These are phyloP conservation scores for Batillaria attramentaria DNA, from an alignment of 1,140 invertebrate species.

Conservation along the genomic window DNA sequence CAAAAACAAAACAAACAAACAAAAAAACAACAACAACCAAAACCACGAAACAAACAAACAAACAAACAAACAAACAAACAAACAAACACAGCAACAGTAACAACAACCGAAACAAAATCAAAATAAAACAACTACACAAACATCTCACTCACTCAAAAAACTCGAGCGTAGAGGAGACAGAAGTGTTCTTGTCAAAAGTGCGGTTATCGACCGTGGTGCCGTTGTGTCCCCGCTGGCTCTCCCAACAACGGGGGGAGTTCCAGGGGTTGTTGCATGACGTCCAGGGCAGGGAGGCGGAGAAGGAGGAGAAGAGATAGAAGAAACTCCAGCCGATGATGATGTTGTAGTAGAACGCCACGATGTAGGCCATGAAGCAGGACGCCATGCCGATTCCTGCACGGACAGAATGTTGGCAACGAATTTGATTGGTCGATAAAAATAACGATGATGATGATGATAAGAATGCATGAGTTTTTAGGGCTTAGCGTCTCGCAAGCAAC, in stretches of 20 bases:
- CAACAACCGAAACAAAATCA: neutral
- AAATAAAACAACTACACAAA: neutral
- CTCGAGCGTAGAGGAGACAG: constrained; percentile 48
- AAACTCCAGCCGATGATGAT: constrained; percentile 98
- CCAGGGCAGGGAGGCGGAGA: constrained; percentile 92
- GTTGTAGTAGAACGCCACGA: constrained; percentile 99
- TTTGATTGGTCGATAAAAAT: no score
- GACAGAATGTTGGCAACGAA: neutral
- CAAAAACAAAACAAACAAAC: neutral
- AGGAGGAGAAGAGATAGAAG: constrained; percentile 96
- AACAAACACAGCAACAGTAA: neutral
- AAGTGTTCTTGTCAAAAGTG: constrained; percentile 29
- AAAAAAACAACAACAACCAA: neutral
- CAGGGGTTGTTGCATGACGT: constrained; percentile 92
- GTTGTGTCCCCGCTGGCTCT: constrained; percentile 33
- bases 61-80: neutral
- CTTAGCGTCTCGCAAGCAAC: no score
- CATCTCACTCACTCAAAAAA: constrained; percentile 56
- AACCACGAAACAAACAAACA: neutral
- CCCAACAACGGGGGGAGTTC: constrained; percentile 87
- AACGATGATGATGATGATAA: no score
- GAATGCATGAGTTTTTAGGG: no score
- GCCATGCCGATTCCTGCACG: constrained; percentile 68
- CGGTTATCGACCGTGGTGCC: neutral
- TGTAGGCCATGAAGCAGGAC: constrained; percentile 89